A percentile compares a stretch with the other conserved stretches of the same genome.
Evolutionary conservation across 2,113 vertebrate species (phyloP).

Genomic region (Pomatorhinus ruficollis): DNA sequence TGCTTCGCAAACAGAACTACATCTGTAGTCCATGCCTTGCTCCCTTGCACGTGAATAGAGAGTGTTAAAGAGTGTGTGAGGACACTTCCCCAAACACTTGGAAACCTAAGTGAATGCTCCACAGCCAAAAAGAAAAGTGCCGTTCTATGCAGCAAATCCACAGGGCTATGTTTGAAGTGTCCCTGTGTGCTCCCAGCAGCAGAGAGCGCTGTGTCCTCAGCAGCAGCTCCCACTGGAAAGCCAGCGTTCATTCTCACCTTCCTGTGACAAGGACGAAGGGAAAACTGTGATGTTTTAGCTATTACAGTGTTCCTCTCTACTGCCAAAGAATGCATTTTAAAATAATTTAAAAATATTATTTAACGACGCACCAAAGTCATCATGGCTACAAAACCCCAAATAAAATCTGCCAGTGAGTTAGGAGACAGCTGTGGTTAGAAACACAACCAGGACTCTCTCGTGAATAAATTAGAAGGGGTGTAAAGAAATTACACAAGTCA

Average conservation of each 20-base stretch:
- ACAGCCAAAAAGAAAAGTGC: neutral
- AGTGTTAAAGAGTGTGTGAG: rapidly evolving
- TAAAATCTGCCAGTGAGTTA: neutral
- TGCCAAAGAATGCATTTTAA: neutral
- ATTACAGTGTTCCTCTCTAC: neutral
- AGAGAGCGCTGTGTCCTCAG: neutral
- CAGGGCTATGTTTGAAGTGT: neutral
- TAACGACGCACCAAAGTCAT: neutral
- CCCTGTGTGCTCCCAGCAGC: neutral
- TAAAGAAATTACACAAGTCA: neutral
- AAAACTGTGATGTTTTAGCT: neutral
- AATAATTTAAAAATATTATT: neutral
- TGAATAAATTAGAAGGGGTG: neutral
- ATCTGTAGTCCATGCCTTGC: neutral
- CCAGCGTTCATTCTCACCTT: neutral
- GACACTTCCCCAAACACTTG: neutral
- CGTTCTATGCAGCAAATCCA: neutral
- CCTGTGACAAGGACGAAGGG: rapidly evolving
- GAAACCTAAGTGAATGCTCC: neutral
- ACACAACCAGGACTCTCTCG: neutral
- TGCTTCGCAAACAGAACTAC: neutral
- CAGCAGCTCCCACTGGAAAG: neutral
- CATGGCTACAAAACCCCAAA: neutral
- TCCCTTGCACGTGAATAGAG: neutral
- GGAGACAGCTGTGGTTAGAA: neutral